Conservation (phyloP, 35 echinoderm and acorn worm species). For the Lytechinus variegatus region DNA sequence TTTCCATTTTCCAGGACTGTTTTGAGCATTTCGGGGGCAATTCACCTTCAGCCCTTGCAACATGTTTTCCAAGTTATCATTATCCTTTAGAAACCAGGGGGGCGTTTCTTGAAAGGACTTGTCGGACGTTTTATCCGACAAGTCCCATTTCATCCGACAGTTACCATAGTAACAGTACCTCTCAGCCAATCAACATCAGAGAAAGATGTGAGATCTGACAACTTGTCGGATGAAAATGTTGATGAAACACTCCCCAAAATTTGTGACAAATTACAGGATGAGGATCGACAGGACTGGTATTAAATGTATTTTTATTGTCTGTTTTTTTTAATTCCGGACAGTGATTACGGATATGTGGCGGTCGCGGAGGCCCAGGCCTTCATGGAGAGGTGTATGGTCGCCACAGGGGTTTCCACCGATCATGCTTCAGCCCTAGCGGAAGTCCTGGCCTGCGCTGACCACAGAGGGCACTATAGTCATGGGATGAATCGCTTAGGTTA, state of each 20-base stretch:
- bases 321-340: not conserved
- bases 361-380: slow-evolving; percentile 56
- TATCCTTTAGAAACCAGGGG: too few relatives aligned
- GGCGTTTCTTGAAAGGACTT: too few relatives aligned
- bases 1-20: too few relatives aligned
- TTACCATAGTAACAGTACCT: too few relatives aligned
- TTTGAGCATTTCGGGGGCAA: too few relatives aligned
- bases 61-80: too few relatives aligned
- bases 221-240: not conserved
- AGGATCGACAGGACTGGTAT: not conserved
- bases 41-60: too few relatives aligned
- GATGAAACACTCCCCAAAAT: too few relatives aligned
- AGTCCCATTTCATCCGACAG: too few relatives aligned
- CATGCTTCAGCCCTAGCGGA: slow-evolving; percentile 81
- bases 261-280: not conserved
- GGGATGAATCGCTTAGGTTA: slow-evolving; percentile 87
- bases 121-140: too few relatives aligned
- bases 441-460: slow-evolving; percentile 77
- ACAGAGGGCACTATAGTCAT: slow-evolving; percentile 96
- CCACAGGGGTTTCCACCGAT: slow-evolving; percentile 67
- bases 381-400: slow-evolving; percentile 81
- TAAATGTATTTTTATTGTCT: not conserved
- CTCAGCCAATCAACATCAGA: too few relatives aligned
- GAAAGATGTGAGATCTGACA: not conserved
- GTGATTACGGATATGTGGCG: slow-evolving; percentile 53